Conservation (phyloP, 2,888 invertebrate species). For the Caenorhabditis wallacei region DNA sequence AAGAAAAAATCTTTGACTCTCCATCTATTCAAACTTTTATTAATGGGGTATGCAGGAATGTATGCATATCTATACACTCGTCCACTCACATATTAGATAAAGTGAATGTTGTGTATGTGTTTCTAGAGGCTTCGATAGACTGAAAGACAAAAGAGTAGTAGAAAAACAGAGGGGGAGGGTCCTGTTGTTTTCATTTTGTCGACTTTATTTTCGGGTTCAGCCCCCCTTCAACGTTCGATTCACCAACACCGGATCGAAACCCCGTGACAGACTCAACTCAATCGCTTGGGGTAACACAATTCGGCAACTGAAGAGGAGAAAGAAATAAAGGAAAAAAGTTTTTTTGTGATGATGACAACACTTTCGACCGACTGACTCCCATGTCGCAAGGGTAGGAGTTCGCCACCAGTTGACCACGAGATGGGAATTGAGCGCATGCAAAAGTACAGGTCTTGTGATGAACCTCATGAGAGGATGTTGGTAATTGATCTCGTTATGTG, state of each 20-base stretch:
- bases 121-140: constrained; percentile 28
- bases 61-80: constrained; percentile 1
- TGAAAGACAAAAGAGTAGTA: background rate
- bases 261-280: constrained; percentile 39
- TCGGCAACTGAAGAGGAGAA: constrained; percentile 15
- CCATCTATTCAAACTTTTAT: constrained; percentile 40
- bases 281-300: constrained; percentile 26
- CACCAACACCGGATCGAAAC: constrained; percentile 32
- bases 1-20: constrained; percentile 1
- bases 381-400: constrained; percentile 22
- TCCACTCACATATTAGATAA: constrained; percentile 30
- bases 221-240: constrained; percentile 11
- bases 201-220: background rate
- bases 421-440: constrained; percentile 8
- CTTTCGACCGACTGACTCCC: constrained; percentile 47
- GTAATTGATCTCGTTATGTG: background rate
- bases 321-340: constrained; percentile 12
- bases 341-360: constrained; percentile 41
- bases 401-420: constrained; percentile 45
- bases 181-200: constrained; percentile 30
- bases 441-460: constrained; percentile 44
- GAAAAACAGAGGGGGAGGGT: constrained; percentile 5
- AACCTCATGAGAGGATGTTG: constrained; percentile 4
- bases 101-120: constrained; percentile 4
- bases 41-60: constrained; percentile 7